Evolutionary conservation across 2,888 invertebrate species (phyloP).

Genomic region (Cyaniris semiargus): DNA sequence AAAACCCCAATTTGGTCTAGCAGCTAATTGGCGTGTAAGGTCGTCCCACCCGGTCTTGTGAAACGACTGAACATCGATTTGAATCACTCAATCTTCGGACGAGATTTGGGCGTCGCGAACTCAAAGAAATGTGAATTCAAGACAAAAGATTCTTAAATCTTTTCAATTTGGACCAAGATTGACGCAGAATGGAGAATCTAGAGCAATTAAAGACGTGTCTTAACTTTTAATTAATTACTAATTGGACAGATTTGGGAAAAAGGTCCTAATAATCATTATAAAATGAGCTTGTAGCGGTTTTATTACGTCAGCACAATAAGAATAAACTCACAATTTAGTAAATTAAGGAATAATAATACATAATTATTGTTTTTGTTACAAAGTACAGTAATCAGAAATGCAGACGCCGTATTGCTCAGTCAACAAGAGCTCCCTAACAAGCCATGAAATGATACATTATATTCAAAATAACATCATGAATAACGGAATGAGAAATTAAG

Average conservation of each 20-base stretch:
- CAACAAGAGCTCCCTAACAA: constrained; percentile 7
- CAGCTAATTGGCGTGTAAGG: constrained; percentile 25
- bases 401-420: background rate
- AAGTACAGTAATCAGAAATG: background rate
- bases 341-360: too few species aligned
- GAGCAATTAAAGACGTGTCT: background rate
- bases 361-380: background rate
- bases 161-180: background rate
- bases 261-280: too few species aligned
- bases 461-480: constrained; percentile 35
- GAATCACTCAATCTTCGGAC: background rate
- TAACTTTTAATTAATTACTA: too few species aligned
- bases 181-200: background rate
- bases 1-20: constrained; percentile 27
- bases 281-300: too few species aligned
- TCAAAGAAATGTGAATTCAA: background rate
- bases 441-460: constrained; percentile 27
- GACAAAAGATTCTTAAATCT: background rate
- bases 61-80: constrained; percentile 20
- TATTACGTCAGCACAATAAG: too few species aligned
- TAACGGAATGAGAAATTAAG: constrained; percentile 35
- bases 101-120: background rate
- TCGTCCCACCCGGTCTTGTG: constrained; percentile 22
- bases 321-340: too few species aligned
- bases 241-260: too few species aligned